phyloP scores from a whole-genome alignment of 1,140 invertebrate species.

The Cherax destructor region DNA sequence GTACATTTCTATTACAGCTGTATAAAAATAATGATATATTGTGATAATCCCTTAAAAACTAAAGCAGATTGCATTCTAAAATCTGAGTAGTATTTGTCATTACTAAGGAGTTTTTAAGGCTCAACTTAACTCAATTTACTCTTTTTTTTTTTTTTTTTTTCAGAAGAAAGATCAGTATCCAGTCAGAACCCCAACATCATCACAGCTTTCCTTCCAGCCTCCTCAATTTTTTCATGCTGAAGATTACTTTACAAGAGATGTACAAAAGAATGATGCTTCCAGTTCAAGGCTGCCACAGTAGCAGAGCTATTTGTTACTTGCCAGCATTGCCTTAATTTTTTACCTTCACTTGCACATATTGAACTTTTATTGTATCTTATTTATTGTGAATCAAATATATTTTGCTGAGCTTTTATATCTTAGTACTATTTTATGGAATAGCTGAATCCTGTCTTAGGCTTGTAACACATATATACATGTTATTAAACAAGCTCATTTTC shows the following conservation, averaged over 20 bases:
- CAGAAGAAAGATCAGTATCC: constrained; percentile 19
- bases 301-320: background rate
- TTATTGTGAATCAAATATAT: background rate
- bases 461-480: background rate
- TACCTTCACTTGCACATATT: background rate
- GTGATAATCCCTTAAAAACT: no score
- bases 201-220: constrained; percentile 13
- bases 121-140: no score
- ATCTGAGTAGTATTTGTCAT: no score
- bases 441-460: background rate
- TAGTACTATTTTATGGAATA: no score
- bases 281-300: background rate
- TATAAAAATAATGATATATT: no score
- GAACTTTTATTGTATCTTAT: background rate
- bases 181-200: constrained; percentile 1
- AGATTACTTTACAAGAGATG: constrained; percentile 10
- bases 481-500: background rate
- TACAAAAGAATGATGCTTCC: background rate
- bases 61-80: no score
- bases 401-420: background rate
- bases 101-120: no score
- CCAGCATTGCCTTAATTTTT: background rate
- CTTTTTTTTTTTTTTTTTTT: background rate
- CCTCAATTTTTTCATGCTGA: constrained; percentile 28
- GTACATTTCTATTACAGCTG: background rate